Conservation (phyloP, 2,888 invertebrate genomes). For the Harpalus rufipes region DNA sequence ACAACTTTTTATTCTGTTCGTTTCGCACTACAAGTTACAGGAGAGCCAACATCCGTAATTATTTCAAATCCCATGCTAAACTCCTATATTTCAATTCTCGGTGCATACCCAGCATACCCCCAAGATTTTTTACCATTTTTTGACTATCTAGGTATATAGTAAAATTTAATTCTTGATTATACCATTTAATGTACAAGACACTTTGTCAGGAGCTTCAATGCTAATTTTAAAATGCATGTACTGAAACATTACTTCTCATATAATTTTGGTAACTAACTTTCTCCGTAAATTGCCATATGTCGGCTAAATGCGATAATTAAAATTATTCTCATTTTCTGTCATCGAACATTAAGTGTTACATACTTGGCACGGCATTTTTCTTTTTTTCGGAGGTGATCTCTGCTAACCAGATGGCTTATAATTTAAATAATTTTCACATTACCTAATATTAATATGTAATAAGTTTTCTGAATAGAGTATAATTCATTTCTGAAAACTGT, state of each 20-base stretch:
- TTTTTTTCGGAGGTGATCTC: neutral
- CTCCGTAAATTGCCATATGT: neutral
- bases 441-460: neutral
- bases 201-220: neutral
- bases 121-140: too few relatives aligned
- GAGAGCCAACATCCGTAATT: too few relatives aligned
- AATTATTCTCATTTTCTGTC: slow-evolving; percentile 9
- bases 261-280: neutral
- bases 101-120: too few relatives aligned
- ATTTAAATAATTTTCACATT: slow-evolving; percentile 1
- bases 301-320: neutral
- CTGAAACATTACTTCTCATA: neutral
- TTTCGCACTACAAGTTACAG: too few relatives aligned
- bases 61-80: too few relatives aligned
- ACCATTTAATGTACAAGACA: neutral
- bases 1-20: too few relatives aligned
- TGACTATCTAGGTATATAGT: neutral
- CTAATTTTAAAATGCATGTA: neutral
- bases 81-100: too few relatives aligned
- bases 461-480: neutral
- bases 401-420: slow-evolving; percentile 2
- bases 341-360: neutral
- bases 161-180: neutral
- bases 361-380: too few relatives aligned
- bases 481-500: neutral